Conservation (phyloP, 1,140 invertebrate genomes). For the Zophobas atratus region DNA sequence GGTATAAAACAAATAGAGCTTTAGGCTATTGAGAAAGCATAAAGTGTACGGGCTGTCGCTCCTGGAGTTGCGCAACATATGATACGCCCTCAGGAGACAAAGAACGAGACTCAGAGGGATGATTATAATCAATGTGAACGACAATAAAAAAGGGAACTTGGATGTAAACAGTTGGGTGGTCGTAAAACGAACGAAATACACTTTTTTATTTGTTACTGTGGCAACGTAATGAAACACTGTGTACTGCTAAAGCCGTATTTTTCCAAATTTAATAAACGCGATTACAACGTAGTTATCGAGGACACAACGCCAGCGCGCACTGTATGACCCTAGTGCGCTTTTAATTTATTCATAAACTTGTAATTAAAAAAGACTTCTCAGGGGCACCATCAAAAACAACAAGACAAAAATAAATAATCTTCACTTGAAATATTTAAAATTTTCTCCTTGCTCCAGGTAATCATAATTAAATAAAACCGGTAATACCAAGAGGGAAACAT, state of each 20-base stretch:
- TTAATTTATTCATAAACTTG: too few relatives aligned
- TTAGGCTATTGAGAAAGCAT: background rate
- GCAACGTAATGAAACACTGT: too few relatives aligned
- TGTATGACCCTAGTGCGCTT: too few relatives aligned
- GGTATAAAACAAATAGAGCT: background rate
- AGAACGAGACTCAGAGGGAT: constrained; percentile 10
- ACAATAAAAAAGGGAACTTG: constrained; percentile 7
- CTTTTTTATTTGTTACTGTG: background rate
- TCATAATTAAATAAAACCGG: constrained; percentile 1
- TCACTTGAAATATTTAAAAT: background rate
- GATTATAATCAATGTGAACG: constrained; percentile 26
- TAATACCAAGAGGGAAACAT: background rate
- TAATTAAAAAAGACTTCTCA: too few relatives aligned
- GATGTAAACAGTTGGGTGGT: background rate
- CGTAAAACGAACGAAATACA: background rate
- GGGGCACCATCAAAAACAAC: background rate
- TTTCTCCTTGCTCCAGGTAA: background rate
- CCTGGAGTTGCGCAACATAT: constrained; percentile 4
- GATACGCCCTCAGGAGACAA: constrained; percentile 3
- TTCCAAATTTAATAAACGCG: too few relatives aligned
- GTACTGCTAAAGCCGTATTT: too few relatives aligned
- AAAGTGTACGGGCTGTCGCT: background rate
- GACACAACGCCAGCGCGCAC: too few relatives aligned
- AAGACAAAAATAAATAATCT: background rate
- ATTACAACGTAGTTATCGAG: too few relatives aligned